These are phyloP conservation scores for Gallinago stenura DNA, from an alignment of 2,797 vertebrate genomes.

Conservation along the genomic window DNA sequence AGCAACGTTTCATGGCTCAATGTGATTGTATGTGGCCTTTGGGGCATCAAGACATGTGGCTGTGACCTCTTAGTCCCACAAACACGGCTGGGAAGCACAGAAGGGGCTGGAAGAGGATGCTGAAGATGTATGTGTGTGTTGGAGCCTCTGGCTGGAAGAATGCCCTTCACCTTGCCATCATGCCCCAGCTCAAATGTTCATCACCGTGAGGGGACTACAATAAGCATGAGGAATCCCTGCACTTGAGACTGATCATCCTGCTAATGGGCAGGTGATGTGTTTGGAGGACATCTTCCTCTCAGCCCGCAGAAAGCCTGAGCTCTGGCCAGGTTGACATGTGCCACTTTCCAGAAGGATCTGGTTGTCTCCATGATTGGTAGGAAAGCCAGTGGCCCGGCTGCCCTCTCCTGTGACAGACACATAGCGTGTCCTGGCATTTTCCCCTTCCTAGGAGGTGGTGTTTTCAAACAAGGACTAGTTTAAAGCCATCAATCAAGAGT, in stretches of 20 bases:
- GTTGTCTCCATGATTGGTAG: background rate
- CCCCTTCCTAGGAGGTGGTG: too few species aligned
- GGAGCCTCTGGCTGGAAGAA: background rate
- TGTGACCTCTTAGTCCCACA: background rate
- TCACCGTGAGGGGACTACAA: fast-evolving
- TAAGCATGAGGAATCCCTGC: background rate
- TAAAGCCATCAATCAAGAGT: background rate
- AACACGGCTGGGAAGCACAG: fast-evolving
- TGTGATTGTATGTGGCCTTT: fast-evolving
- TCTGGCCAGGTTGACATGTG: background rate
- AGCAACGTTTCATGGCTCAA: background rate
- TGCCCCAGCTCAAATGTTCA: fast-evolving
- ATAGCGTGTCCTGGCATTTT: fast-evolving
- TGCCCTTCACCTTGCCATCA: fast-evolving
- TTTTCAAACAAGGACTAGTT: background rate
- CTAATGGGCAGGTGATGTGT: background rate
- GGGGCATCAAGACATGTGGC: fast-evolving
- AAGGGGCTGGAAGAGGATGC: background rate
- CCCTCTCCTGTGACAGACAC: background rate
- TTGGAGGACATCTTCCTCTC: background rate
- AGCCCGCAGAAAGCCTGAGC: background rate
- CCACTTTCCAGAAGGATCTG: background rate
- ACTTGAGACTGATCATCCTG: background rate
- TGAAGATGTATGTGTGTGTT: background rate
- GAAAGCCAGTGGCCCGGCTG: background rate